phyloP scores from a whole-genome alignment of 2,888 invertebrate genomes.

The Sarcophaga rosellei region DNA sequence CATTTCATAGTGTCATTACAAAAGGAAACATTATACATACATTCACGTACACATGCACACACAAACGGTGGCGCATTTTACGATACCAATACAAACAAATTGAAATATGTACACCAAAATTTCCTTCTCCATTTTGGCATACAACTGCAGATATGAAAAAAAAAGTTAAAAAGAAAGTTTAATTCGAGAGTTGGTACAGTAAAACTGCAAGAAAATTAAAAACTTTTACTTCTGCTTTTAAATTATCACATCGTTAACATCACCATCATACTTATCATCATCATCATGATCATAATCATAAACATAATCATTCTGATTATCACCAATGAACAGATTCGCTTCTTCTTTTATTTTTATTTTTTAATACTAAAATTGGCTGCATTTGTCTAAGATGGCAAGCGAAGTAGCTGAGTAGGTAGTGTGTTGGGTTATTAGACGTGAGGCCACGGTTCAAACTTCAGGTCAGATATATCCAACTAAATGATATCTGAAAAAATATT shows the following conservation, averaged over 20 bases:
- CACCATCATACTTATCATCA: not conserved
- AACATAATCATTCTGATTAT: not conserved
- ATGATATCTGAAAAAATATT: too few relatives aligned
- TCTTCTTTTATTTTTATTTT: not conserved
- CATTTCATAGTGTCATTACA: not conserved
- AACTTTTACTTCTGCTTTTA: not conserved
- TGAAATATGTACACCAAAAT: too few relatives aligned
- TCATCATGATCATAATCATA: not conserved
- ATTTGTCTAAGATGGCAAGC: too few relatives aligned
- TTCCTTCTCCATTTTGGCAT: slow-evolving; percentile 3
- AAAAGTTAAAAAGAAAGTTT: not conserved
- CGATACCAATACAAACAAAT: not conserved
- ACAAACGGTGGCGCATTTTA: not conserved
- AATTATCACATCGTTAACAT: not conserved
- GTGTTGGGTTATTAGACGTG: too few relatives aligned
- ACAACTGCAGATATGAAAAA: not conserved
- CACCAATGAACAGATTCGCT: not conserved
- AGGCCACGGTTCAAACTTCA: too few relatives aligned
- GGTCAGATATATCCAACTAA: too few relatives aligned
- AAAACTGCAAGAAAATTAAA: not conserved
- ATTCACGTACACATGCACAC: not conserved
- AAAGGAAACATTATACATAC: not conserved
- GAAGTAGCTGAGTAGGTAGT: too few relatives aligned
- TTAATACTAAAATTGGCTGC: too few relatives aligned
- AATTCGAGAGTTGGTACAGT: not conserved